Evolutionary conservation across 2,113 vertebrate species (phyloP), one percentile per base, ranked within the genome.

Genomic region (Leucoraja erinaceus): DNA sequence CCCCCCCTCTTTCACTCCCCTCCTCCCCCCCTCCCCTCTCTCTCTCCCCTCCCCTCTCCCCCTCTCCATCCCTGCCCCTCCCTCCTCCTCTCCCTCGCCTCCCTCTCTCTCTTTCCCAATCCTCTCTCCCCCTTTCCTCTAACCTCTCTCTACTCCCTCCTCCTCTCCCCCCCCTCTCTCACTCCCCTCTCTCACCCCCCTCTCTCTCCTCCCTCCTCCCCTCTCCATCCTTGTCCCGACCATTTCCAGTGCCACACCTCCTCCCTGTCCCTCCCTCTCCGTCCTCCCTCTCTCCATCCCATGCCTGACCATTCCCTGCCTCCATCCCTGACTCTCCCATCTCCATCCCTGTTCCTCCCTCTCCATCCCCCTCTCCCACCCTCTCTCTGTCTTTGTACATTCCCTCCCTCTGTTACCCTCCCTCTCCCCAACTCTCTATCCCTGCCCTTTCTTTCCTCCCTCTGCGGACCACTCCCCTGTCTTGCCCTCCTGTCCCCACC

Each of bases 91-190:
- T 16, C 38, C 38, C 78, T 5, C 6, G 0, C 38, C 16, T 2
- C 16, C 38, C 0, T n/a, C 38, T 9, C 5, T 7, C 0, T 11
- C 11, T 14, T 18, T 1, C 16, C 38, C 14, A n/a, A n/a, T 18
- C 2, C 16, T 0, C 38, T 33, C 14, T 92, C 93, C 54, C 93
- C 66, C 22, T 92, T 22, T 83, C 79, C 76, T n/a, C n/a, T n/a
- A n/a, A n/a, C 66, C 84, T 54, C 70, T 25, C 4, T 66, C 90
- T 70, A 74, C 76, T 78, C 93, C 91, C 88, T 70, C 2, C 81
- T 92, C 93, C 92, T 25, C 93, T 8, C 93, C 93, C 54, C 93
- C 79, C 66, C 93, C 93, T 74, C 18, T 79, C 75, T 93, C 93
- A 59, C 78, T 93, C 74, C 93, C 94, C 54, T n/a, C n/a, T 0